Evolutionary conservation across 92 coral and sea anemone species (phyloP), one percentile per base, ranked within the genome.

Genomic region (Parazoanthus atlanticus): DNA sequence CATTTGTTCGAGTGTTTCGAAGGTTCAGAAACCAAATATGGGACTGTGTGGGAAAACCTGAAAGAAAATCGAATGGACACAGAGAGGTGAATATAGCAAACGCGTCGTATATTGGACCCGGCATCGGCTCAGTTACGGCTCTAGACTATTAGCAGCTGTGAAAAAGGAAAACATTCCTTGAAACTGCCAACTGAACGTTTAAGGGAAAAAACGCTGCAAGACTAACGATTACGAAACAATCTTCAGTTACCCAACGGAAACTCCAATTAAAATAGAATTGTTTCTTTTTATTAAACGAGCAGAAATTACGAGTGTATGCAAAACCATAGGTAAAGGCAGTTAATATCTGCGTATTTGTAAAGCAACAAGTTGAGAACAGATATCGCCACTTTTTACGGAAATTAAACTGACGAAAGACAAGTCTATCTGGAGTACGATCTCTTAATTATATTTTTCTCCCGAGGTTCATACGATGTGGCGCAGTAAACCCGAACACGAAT

Each of bases 1-100:
- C 98, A 6, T 93, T 93, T 84, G 89, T 95, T 5, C 86, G 93
- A 67, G 74, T 94, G 61, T 94, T 93, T 41, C 88, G 82, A 88
- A 65, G 52, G 43, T n/a, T 89, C 40, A 38, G 47, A 58, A 85
- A 58, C 69, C 79, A 36, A 64, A 40, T 91, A 1, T 52, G 88
- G 87, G 87, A 84, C 15, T 84, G 78, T 43, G 17, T 70, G 40
- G 87, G 78, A 3, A 69, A 69, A 19, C 87, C 87, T 26, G 87
- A 84, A 4, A 70, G 87, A 47, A 71, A 84, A 33, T 82, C 86
- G 7, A 82, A 82, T 47, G 76, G 87, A 84, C 41, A 33, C 17
- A 46, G 61, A 32, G 87, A 17, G 23, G 74, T 84, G 65, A 84
- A 84, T 8, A 28, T 84, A 8, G 78, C 66, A 8, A 84, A 70